Conservation (phyloP, 2,797 vertebrate species). For the Leptodactylus fallax region DNA sequence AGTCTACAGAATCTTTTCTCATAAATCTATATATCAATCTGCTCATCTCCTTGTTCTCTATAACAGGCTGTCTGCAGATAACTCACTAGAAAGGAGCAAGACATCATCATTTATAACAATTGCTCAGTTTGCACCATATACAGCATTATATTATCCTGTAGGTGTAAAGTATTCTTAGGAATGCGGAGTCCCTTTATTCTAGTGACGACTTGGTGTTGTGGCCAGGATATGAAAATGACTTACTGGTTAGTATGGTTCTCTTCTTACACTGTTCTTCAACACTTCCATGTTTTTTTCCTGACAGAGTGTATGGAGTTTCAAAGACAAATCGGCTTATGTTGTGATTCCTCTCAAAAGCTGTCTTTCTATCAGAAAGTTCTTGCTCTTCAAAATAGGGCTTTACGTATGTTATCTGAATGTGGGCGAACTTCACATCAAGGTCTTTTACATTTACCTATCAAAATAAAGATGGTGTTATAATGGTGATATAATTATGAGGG, state of each 20-base stretch:
- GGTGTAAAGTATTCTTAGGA: no score
- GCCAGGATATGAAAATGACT: conserved; percentile 63
- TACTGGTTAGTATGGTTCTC: conserved; percentile 90
- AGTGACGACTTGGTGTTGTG: not conserved
- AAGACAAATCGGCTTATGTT: conserved; percentile 94
- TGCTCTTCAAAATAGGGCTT: conserved; percentile 95
- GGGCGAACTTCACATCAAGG: conserved; percentile 90
- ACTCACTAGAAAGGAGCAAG: no score
- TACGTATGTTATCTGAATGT: conserved; percentile 95
- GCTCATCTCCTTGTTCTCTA: no score
- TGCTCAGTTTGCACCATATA: no score
- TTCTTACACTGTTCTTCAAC: conserved; percentile 97
- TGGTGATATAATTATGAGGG: no score
- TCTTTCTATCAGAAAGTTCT: conserved; percentile 89
- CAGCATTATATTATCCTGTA: no score
- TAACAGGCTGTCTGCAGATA: no score
- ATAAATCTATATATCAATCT: no score
- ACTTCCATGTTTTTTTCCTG: conserved; percentile 93
- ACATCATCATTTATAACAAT: no score
- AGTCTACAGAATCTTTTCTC: no score
- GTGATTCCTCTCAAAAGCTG: conserved; percentile 93
- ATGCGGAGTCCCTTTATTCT: no score
- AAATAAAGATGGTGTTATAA: not conserved
- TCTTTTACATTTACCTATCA: conserved; percentile 89
- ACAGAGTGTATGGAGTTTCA: conserved; percentile 94